A percentile compares a stretch with the other conserved stretches of the same genome.
phyloP scores from a whole-genome alignment of 2,113 vertebrate genomes.

The Athene noctua region DNA sequence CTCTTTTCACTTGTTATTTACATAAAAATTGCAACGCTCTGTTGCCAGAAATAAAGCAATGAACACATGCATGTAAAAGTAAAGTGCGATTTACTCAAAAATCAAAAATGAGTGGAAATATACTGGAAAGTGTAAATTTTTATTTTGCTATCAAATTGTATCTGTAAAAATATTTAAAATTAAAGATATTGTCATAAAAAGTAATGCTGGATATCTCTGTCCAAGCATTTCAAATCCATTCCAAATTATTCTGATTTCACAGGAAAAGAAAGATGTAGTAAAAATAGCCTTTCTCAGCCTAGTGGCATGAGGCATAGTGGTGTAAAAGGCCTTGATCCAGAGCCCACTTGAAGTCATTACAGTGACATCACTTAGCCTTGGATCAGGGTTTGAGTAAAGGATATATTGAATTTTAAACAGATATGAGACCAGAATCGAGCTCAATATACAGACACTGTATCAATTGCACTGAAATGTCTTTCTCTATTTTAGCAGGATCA shows the following conservation, averaged over 20 bases:
- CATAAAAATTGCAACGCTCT: neutral
- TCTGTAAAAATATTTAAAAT: neutral
- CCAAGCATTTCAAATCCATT: neutral
- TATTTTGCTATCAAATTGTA: neutral
- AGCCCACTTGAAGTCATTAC: neutral
- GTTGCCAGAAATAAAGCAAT: conserved; percentile 11
- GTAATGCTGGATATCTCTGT: neutral
- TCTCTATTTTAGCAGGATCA: neutral
- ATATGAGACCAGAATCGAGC: neutral
- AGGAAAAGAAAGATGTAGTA: neutral
- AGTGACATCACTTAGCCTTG: neutral
- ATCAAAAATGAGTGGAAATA: neutral
- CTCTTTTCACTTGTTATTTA: neutral
- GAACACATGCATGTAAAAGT: neutral
- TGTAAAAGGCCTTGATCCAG: neutral
- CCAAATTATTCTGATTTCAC: neutral
- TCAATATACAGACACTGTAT: neutral
- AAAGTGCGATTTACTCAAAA: neutral
- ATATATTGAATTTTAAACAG: neutral
- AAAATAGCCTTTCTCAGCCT: neutral
- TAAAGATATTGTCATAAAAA: neutral
- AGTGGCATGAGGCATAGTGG: neutral
- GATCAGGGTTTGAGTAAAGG: neutral
- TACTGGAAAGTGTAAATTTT: neutral
- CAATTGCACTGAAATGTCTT: neutral